phyloP scores from a whole-genome alignment of 2,113 vertebrate species.

The Cochlearius cochlearius region DNA sequence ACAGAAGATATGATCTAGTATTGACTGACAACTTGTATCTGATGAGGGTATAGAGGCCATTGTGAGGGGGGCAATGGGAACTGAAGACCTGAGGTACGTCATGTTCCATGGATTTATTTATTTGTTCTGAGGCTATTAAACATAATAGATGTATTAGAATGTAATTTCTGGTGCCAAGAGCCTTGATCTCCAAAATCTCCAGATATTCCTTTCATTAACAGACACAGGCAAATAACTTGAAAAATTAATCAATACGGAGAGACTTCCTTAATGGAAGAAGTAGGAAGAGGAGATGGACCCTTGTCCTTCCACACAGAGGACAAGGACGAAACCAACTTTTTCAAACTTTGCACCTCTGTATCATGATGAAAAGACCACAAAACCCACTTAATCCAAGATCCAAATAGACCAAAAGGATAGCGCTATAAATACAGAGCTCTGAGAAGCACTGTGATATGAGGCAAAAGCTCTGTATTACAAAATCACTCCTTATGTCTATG shows the following conservation, averaged over 20 bases:
- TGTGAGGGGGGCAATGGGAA: neutral
- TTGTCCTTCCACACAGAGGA: neutral
- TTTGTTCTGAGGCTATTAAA: neutral
- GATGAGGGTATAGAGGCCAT: neutral
- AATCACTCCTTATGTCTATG: neutral
- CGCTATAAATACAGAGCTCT: neutral
- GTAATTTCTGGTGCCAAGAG: neutral
- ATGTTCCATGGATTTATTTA: neutral
- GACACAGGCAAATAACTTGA: neutral
- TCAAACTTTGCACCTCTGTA: accelerated
- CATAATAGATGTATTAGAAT: neutral
- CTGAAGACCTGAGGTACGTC: neutral
- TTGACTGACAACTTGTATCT: neutral
- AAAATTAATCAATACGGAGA: neutral
- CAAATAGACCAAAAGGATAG: neutral
- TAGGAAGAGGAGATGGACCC: neutral
- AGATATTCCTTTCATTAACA: neutral
- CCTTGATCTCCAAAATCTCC: neutral
- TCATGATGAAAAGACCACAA: neutral
- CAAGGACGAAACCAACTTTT: neutral
- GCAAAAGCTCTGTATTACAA: neutral
- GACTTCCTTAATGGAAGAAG: neutral
- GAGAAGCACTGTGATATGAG: neutral
- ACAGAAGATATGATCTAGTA: neutral
- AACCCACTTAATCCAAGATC: neutral